Conservation (phyloP, 2,888 invertebrate genomes). For the Brenthis ino region DNA sequence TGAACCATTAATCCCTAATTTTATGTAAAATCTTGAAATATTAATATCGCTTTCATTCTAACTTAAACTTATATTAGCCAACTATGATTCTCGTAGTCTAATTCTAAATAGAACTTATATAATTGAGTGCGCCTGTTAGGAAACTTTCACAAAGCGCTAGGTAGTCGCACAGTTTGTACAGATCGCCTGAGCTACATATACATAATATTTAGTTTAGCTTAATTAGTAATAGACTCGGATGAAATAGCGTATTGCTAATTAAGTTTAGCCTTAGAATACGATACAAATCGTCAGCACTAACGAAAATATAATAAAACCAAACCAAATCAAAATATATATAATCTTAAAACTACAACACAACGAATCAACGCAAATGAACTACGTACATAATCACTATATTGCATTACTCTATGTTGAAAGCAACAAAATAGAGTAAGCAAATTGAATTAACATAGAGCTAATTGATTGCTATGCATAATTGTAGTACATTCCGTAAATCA, state of each 20-base stretch:
- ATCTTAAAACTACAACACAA: no score
- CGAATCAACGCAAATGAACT: no score
- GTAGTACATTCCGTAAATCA: slow-evolving; percentile 31
- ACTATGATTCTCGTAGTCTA: background rate
- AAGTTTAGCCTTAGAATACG: background rate
- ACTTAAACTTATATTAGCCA: background rate
- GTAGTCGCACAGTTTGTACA: slow-evolving; percentile 27
- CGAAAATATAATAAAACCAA: background rate
- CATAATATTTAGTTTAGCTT: slow-evolving; percentile 18
- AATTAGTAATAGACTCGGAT: slow-evolving; percentile 12
- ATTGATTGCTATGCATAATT: slow-evolving; percentile 28
- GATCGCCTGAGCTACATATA: slow-evolving; percentile 27
- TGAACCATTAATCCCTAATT: no score
- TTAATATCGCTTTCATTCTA: background rate
- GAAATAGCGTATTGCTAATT: background rate
- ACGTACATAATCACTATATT: no score
- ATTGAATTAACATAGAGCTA: slow-evolving; percentile 21
- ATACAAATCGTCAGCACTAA: background rate
- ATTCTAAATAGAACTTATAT: slow-evolving; percentile 8
- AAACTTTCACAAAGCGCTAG: slow-evolving; percentile 22
- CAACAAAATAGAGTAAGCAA: slow-evolving; percentile 16
- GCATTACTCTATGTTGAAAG: background rate
- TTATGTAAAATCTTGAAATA: no score
- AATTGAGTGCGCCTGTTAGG: slow-evolving; percentile 20
- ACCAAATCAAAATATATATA: background rate